Evolutionary conservation across 1,140 invertebrate genomes (phyloP), one percentile per base, ranked within the genome.

Genomic region (Musca domestica): DNA sequence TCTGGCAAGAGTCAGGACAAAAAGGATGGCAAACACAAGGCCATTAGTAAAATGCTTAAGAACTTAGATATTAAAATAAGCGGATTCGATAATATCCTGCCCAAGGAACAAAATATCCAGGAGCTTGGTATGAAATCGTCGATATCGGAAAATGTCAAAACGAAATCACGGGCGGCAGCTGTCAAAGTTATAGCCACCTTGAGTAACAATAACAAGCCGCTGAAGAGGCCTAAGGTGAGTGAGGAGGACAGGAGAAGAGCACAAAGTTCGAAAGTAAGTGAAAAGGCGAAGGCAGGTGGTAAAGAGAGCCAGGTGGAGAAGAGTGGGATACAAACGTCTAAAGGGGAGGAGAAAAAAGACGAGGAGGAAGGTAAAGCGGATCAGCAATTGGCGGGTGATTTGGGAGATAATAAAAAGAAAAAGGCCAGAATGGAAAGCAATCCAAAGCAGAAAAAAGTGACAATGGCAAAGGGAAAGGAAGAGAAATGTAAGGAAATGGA

Each of bases 81-180:
- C 56, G 79, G 79, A 61, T 81, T 81, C 49, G 77, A 80, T 64
- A 81, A 78, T 70, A 70, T 81, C 34, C 49, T 81, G 72, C 75
- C 76, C 41, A 74, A 71, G 61, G 74, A 78, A 3, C 77, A 80
- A 66, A 74, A 73, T 68, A 72, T 73, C 14, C 69, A 74, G 15
- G 72, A 73, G 27, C 67, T 73, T 7, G 72, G 74, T 14, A 72
- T 80, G n/a, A 81, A 81, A 70, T 78, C 79, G 6, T 81, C 79
- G 30, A 81, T 81, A 68, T 81, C 79, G 67, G 80, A 81, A 68
- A 81, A 80, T 48, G 80, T 81, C 2, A 81, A 81, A 68, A 81
- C 80, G 2, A 81, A 81, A 61, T 81, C 79, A 3, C 71, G 80
- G 10, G 77, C 80, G 3, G 74, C 80, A 5, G 78, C 78, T 0